Conservation (phyloP, 2,888 invertebrate genomes). For the Xestia ashworthii region DNA sequence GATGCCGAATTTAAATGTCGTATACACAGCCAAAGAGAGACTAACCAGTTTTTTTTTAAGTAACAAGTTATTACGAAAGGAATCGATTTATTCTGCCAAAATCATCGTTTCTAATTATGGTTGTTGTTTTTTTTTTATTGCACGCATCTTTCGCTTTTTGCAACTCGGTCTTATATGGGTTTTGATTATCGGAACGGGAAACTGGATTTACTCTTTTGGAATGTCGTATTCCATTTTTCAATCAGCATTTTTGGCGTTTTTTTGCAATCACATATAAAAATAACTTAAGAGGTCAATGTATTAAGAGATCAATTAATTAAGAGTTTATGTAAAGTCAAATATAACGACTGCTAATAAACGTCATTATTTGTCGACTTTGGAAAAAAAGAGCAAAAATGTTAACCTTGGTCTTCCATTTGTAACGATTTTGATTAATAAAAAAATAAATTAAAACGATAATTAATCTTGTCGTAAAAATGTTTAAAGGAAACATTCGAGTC, state of each 20-base stretch:
- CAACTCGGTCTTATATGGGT: neutral
- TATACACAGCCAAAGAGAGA: constrained; percentile 50
- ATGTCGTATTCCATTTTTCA: neutral
- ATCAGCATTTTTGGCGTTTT: neutral
- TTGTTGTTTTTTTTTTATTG: constrained; percentile 15
- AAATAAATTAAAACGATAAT: neutral
- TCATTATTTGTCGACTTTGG: neutral
- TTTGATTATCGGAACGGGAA: neutral
- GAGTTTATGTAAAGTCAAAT: neutral
- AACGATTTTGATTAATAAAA: neutral
- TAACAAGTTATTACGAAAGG: constrained; percentile 50
- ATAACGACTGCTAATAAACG: neutral
- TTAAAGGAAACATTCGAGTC: neutral
- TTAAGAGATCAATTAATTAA: constrained; percentile 4
- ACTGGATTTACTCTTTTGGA: constrained; percentile 2
- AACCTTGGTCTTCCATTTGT: neutral
- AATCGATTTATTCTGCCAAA: constrained; percentile 56
- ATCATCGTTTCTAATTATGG: constrained; percentile 51
- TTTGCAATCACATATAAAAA: neutral
- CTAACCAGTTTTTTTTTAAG: constrained; percentile 56
- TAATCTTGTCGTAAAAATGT: neutral
- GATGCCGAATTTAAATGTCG: constrained; percentile 72
- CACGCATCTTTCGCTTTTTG: constrained; percentile 9
- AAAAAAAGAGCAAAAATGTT: neutral
- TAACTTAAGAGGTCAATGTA: neutral